Percentiles rank a stretch among this genome's conserved stretches.
Evolutionary conservation across 1,140 invertebrate species (phyloP).

Genomic region (Aleiodes sp.): DNA sequence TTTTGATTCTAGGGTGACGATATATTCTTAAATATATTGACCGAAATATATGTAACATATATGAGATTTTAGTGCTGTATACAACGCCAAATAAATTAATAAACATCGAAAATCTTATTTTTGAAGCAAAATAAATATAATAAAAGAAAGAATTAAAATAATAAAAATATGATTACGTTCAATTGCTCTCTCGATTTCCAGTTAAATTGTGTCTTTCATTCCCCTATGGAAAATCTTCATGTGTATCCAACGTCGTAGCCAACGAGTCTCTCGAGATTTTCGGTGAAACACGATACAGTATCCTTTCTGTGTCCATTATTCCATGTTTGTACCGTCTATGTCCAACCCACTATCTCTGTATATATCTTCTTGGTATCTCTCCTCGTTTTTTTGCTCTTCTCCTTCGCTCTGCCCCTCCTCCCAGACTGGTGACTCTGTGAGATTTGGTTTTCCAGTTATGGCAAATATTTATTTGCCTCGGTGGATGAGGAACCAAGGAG

Average conservation of each 20-base stretch:
- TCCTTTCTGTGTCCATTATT: background rate
- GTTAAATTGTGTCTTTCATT: background rate
- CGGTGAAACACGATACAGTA: background rate
- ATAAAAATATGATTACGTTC: too few species aligned
- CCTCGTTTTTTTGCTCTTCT: background rate
- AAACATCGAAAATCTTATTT: too few species aligned
- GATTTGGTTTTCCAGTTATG: conserved; percentile 47
- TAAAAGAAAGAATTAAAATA: too few species aligned
- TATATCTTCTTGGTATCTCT: too few species aligned
- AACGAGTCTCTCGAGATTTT: conserved; percentile 1
- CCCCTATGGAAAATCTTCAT: background rate
- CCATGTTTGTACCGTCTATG: background rate
- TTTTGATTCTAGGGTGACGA: too few species aligned
- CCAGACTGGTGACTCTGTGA: background rate
- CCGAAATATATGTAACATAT: too few species aligned
- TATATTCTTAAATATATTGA: too few species aligned
- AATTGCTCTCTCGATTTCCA: background rate
- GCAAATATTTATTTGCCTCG: conserved; percentile 61
- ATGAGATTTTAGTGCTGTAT: too few species aligned
- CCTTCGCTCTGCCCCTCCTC: conserved; percentile 38
- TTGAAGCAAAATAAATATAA: too few species aligned
- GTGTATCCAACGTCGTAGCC: background rate
- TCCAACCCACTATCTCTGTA: background rate
- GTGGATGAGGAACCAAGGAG: conserved; percentile 52
- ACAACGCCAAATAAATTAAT: too few species aligned